Evolutionary conservation across 1,140 invertebrate genomes (phyloP), one percentile per base, ranked within the genome.

Genomic region (Arctopsyche grandis): DNA sequence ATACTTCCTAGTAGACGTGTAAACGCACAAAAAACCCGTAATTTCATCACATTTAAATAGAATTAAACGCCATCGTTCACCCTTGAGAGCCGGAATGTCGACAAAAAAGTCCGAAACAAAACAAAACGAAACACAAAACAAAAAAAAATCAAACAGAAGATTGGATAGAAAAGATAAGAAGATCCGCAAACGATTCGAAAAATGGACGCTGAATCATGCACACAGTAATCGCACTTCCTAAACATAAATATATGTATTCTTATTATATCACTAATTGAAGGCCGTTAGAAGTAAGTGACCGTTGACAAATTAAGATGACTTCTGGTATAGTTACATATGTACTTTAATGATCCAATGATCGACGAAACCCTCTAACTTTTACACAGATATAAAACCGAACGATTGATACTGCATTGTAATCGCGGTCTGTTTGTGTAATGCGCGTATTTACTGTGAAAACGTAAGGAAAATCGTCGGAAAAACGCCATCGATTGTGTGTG

Each of bases 101-200:
- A 29, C 19, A 75, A 75, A 58, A 75, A 75, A 29, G 38, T n/a
- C 16, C 38, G 16, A 58, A 75, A 75, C 46, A 75, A 75, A 58
- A 52, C 52, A 60, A 60, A 60, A 19, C 21, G n/a, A 21, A 60
- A 60, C 16, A 19, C n/a, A n/a, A 48, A 14, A 46, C 44, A 52
- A 22, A 48, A 75, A 75, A 58, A 75, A 75, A 29, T 9, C n/a
- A 14, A 12, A 12, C 24, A 56, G 56, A 26, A 58, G 43, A 75
- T 24, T 26, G 52, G 21, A 75, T 58, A 75, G n/a, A 75, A 3
- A 5, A 4, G 73, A 56, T 56, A 75, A 58, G 73, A 75, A 75
- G 73, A 75, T 75, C 73, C 73, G 73, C 73, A 60, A 75, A 38
- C 38, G 44, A 73, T 69, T 69, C 66, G 38, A 10, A 69, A 69